phyloP scores from a whole-genome alignment of 2,888 invertebrate genomes.

The Salticus scenicus region DNA sequence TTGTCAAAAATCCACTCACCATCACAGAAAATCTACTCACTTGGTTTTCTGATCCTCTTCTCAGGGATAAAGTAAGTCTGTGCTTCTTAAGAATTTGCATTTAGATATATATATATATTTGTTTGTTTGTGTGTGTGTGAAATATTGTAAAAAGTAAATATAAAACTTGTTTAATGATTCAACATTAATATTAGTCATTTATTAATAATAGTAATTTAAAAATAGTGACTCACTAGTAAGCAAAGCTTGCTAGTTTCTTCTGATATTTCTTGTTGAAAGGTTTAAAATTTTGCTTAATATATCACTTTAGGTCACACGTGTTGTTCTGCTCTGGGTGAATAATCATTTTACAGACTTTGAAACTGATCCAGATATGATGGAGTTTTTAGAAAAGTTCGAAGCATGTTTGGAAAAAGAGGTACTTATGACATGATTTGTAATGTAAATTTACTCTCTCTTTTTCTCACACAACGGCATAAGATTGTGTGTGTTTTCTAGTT shows the following conservation, averaged over 20 bases:
- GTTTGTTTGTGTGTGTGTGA: background rate
- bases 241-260: too few relatives aligned
- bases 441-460: background rate
- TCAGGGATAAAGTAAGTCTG: conserved; percentile 75
- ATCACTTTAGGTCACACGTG: conserved; percentile 86
- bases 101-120: too few relatives aligned
- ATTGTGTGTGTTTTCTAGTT: background rate
- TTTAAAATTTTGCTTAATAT: too few relatives aligned
- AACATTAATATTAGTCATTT: too few relatives aligned
- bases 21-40: conserved; percentile 90
- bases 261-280: too few relatives aligned
- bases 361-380: conserved; percentile 96
- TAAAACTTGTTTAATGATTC: too few relatives aligned
- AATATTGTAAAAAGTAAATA: too few relatives aligned
- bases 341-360: conserved; percentile 99
- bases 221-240: too few relatives aligned
- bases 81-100: too few relatives aligned
- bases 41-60: conserved; percentile 88
- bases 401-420: conserved; percentile 85
- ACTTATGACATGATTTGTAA: conserved; percentile 42
- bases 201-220: too few relatives aligned
- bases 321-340: conserved; percentile 98
- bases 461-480: background rate
- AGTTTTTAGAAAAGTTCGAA: conserved; percentile 95
- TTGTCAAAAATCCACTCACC: conserved; percentile 89